These are phyloP conservation scores for Cheilosia vernalis DNA, from an alignment of 2,888 invertebrate genomes.

Conservation along the genomic window DNA sequence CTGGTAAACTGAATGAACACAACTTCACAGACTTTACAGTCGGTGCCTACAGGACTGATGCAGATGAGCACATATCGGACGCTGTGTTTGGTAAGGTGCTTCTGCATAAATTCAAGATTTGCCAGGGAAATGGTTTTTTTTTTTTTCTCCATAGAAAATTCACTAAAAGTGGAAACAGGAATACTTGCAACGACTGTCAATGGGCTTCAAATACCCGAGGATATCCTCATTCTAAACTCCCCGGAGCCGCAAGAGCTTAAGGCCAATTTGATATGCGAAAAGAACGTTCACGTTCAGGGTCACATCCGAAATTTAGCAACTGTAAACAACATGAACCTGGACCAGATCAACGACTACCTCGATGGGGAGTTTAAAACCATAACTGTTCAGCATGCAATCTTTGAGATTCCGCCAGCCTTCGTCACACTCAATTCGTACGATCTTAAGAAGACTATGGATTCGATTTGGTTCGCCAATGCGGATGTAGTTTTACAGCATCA, in stretches of 20 bases:
- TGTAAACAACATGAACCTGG: slow-evolving; percentile 78
- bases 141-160: slow-evolving; percentile 77
- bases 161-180: slow-evolving; percentile 77
- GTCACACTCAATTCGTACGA: slow-evolving; percentile 82
- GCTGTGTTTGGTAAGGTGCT: slow-evolving; percentile 82
- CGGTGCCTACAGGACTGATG: slow-evolving; percentile 84
- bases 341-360: slow-evolving; percentile 76
- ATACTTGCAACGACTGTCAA: slow-evolving; percentile 80
- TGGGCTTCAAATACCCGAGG: slow-evolving; percentile 83
- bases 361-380: slow-evolving; percentile 75
- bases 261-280: slow-evolving; percentile 74
- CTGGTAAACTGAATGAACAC: slow-evolving; percentile 83
- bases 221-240: slow-evolving; percentile 82
- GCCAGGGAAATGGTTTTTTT: neutral
- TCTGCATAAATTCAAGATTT: neutral
- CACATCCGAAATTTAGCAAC: slow-evolving; percentile 76
- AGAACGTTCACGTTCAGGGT: slow-evolving; percentile 75
- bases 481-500: slow-evolving; percentile 78
- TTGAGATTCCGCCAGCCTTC: slow-evolving; percentile 83
- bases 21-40: slow-evolving; percentile 83
- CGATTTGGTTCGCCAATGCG: slow-evolving; percentile 84
- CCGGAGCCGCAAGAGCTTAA: slow-evolving; percentile 76
- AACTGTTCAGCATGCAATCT: slow-evolving; percentile 83
- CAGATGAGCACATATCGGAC: slow-evolving; percentile 83
- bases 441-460: slow-evolving; percentile 80